Base-by-base conservation (phyloP, 2,888 invertebrate genomes). In the Hyppa rectilinea region DNA sequence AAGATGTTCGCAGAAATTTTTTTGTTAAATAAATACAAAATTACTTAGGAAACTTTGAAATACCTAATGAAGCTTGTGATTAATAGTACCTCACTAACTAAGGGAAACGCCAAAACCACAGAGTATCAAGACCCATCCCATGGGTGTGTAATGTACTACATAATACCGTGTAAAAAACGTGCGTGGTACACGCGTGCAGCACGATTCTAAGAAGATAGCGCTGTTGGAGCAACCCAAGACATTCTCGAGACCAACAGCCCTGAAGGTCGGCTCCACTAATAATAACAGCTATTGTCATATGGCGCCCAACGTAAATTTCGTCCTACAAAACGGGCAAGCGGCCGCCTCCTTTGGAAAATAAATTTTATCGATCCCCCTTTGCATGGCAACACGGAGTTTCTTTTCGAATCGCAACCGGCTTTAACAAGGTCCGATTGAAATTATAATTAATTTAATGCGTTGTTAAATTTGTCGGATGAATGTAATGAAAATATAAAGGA, bases 181-280 rank as follows among this genome's bases (percentile, higher is more conserved):
- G 90, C 91, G 87, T 89, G 88, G 89, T 88, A 90, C 90, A 90
- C 89, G 90, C 89, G 89, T 90, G 89, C 80, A 89, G 84, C 90
- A 89, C 90, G 90, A 87, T 95, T 95, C 94, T 92, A 83, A 88
- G 95, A 95, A 94, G 91, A 92, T 92, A 90, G 91, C 88, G 87
- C 88, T 90, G 88, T 92, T 89, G 90, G 88, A 89, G 87, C 87
- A 89, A 88, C 85, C 88, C 82, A 88, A 90, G 88, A 87, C 88
- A 92, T 93, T 93, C 92, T 89, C 78, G 85, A 85, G 85, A 85
- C 80, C 87, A 88, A 77, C 82, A 85, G 85, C 89, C 91, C 90
- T 92, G 94, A 95, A 94, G 94, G 95, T 92, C 94, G 93, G 83
- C 74, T 87, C 81, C 83, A 87, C 87, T 92, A 92, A 92, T 91